Base-by-base conservation (phyloP, 2,888 invertebrate genomes). In the Lathronympha strigana region DNA sequence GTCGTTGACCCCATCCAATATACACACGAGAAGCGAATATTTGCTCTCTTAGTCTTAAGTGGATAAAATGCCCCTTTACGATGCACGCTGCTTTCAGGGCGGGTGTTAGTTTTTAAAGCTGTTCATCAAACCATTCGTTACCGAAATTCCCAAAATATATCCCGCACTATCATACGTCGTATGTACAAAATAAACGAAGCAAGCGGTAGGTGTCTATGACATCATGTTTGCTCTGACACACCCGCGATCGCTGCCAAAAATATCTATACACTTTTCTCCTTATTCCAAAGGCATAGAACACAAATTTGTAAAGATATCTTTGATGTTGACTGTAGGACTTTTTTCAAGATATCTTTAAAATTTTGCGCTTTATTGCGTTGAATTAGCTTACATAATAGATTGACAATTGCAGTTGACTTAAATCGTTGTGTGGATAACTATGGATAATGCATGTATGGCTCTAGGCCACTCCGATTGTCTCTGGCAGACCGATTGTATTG, bases 131-230 rank as follows among this genome's bases (percentile, higher is more conserved):
- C n/a, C n/a, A n/a, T n/a, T 4, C 25, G 25, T 21, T 15, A 15
- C 50, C 50, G 17, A 13, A 11, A 50, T 53, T 53, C 23, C 33
- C 36, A 17, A 40, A 47, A 45, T 28, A 63, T 40, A 63, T 33
- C 11, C 40, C 13, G 13, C 50, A 57, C 19, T 19, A 50, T 38
- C 55, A 55, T 38, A 49, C 49, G 40, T 17, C 49, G 57, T 57
- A 40, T 63, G 31, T 57, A 43, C 40, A 47, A 63, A 47, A 28
- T 8, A 31, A 55, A 54, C 38, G 54, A 54, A 70, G 68, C 68
- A 71, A 61, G 70, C 67, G 69, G 84, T 81, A 73, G 81, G 83
- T 78, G 84, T 77, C 71, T 19, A 81, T 87, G 88, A 88, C 85
- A 87, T 88, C 89, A 88, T 69, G 60, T 60, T 45, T 43, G 45